Evolutionary conservation across 2,888 invertebrate genomes (phyloP).

Genomic region (Agrochola lota): DNA sequence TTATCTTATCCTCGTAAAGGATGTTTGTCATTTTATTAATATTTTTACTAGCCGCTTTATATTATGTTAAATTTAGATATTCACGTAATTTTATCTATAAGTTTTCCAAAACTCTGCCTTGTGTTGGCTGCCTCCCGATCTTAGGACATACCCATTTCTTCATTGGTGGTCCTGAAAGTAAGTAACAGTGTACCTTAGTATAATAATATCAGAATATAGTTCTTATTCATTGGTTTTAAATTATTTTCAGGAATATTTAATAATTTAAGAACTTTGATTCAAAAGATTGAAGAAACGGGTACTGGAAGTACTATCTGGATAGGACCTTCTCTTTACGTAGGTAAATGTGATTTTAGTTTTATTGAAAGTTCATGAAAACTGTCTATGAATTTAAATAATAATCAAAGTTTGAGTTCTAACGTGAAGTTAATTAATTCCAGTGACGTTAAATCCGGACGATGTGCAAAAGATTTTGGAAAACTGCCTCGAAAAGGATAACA

Average conservation of each 20-base stretch:
- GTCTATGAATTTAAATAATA: not conserved
- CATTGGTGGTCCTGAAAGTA: constrained; percentile 83
- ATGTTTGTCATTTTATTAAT: constrained; percentile 77
- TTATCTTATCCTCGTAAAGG: constrained; percentile 16
- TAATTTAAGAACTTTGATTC: constrained; percentile 71
- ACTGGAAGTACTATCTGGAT: constrained; percentile 79
- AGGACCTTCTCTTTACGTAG: constrained; percentile 80
- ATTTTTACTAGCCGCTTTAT: constrained; percentile 70
- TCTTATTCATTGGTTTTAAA: not conserved
- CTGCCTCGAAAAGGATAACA: constrained; percentile 81
- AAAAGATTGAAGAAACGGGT: constrained; percentile 69
- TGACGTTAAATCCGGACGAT: constrained; percentile 80
- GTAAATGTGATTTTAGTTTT: constrained; percentile 66
- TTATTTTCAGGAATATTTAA: constrained; percentile 77
- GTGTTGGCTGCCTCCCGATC: constrained; percentile 76
- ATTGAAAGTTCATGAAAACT: not conserved
- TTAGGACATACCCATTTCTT: constrained; percentile 84
- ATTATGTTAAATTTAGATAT: constrained; percentile 77
- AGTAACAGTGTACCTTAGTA: constrained; percentile 57
- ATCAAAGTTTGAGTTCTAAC: not conserved
- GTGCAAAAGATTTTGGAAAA: constrained; percentile 82
- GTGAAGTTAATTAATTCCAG: constrained; percentile 67
- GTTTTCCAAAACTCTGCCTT: constrained; percentile 74
- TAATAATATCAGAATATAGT: not conserved
- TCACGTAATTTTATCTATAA: constrained; percentile 76